Percentiles rank a stretch among this genome's conserved stretches.
Evolutionary conservation across 2,888 invertebrate genomes (phyloP).

Genomic region (Salticus scenicus): DNA sequence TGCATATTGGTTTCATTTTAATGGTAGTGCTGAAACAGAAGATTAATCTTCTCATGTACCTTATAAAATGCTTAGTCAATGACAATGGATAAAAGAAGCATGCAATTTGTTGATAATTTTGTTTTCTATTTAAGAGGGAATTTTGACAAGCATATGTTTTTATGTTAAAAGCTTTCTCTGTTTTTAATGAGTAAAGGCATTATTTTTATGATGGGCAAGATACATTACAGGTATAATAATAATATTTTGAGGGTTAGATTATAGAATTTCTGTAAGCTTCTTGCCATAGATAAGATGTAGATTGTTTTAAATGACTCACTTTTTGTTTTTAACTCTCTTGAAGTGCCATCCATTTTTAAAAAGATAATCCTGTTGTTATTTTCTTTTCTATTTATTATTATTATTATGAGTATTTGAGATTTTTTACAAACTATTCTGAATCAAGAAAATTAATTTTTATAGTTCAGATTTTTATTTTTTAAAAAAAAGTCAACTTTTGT

Average conservation of each 20-base stretch:
- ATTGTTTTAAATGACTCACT: slow-evolving; percentile 16
- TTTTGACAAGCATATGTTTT: slow-evolving; percentile 15
- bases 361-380: slow-evolving; percentile 32
- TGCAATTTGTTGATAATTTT: slow-evolving; percentile 26
- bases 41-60: slow-evolving; percentile 14
- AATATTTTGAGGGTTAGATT: not conserved
- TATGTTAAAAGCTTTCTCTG: slow-evolving; percentile 2
- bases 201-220: slow-evolving; percentile 21
- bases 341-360: slow-evolving; percentile 50
- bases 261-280: not conserved
- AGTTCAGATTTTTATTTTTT: no score
- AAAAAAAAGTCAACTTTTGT: no score
- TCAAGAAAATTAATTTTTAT: no score
- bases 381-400: not conserved
- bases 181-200: slow-evolving; percentile 43
- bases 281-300: slow-evolving; percentile 23
- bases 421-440: no score
- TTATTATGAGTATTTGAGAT: no score
- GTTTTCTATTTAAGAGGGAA: slow-evolving; percentile 11
- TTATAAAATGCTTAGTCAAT: slow-evolving; percentile 29
- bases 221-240: not conserved
- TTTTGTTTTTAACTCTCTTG: slow-evolving; percentile 12
- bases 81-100: not conserved
- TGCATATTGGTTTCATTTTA: slow-evolving; percentile 25
- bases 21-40: slow-evolving; percentile 12